Evolutionary conservation across 2,888 invertebrate genomes (phyloP).

Genomic region (Mimas tiliae): DNA sequence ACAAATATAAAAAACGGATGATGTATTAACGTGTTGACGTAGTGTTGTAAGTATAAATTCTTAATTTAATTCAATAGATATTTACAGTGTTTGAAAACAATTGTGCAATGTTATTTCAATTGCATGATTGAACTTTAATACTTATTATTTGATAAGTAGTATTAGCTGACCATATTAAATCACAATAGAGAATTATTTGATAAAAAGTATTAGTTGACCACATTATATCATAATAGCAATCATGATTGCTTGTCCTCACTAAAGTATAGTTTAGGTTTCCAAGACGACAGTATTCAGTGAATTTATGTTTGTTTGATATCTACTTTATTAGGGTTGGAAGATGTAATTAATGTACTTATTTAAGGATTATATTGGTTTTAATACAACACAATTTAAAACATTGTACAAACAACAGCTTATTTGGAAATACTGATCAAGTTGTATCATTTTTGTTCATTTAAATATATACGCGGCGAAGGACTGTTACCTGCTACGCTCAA

Average conservation of each 20-base stretch:
- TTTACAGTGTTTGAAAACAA: not conserved
- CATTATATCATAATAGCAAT: not conserved
- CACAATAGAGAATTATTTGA: conserved; percentile 12
- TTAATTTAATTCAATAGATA: not conserved
- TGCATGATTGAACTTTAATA: conserved; percentile 9
- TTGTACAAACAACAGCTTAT: not conserved
- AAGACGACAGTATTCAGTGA: no score
- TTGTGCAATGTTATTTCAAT: not conserved
- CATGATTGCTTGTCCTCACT: not conserved
- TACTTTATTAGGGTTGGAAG: no score
- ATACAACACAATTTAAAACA: not conserved
- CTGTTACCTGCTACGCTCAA: not conserved
- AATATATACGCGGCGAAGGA: conserved; percentile 24
- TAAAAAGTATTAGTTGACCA: conserved; percentile 4
- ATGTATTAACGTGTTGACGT: not conserved
- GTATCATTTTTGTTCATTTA: conserved; percentile 20
- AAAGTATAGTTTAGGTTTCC: no score
- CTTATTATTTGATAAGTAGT: conserved; percentile 11
- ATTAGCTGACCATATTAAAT: not conserved
- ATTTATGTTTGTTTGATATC: no score
- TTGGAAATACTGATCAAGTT: conserved; percentile 26
- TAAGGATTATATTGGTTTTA: no score
- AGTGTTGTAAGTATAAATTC: not conserved
- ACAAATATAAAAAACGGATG: not conserved
- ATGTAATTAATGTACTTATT: no score